Evolutionary conservation across 1,140 invertebrate species (phyloP), one percentile per base, ranked within the genome.

Genomic region (Diuraphis noxia): DNA sequence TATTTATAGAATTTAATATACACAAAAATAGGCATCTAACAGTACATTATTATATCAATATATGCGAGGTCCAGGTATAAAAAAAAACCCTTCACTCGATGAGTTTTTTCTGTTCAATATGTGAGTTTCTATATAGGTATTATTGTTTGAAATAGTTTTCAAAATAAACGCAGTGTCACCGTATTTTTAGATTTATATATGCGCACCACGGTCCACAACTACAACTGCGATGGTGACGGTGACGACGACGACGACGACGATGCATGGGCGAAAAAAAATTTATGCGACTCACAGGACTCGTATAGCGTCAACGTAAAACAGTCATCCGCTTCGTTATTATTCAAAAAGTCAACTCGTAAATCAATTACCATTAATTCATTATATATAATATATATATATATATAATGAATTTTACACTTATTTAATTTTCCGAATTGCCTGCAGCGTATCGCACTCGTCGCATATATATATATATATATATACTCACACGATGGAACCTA

Each of bases 341-440:
- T 56, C 25, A 38, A 56, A 40, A 72, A 49, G 89, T 81, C 77
- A 13, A 49, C 63, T 82, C 89, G 43, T 91, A 91, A 91, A 91
- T 91, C 89, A 91, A 91, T 91, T 91, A 91, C 40, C 86, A 56
- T 88, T 63, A 88, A 63, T 88, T 72, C 30, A 72, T 72, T 72
- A 72, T 72, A 34, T 46, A 46, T 10, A 46, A 46, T 46, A 46
- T 46, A 43, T 43, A 46, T 46, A 46, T 21, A 23, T 52, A n/a
- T 72, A 72, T 34, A n/a, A 72, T 72, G 25, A 30, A 87, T 87
- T 56, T 30, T 7, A 30, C 13, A 40, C 5, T 56, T 25, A 6
- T 63, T 63, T 56, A 63, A 40, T 86, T 86, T 52, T 43, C 19
- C 21, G 85, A 25, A 86, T 25, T 52, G 34, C 19, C n/a, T 38